These are phyloP conservation scores for Nomada hirtipes DNA, from an alignment of 2,888 invertebrate species.

Conservation along the genomic window DNA sequence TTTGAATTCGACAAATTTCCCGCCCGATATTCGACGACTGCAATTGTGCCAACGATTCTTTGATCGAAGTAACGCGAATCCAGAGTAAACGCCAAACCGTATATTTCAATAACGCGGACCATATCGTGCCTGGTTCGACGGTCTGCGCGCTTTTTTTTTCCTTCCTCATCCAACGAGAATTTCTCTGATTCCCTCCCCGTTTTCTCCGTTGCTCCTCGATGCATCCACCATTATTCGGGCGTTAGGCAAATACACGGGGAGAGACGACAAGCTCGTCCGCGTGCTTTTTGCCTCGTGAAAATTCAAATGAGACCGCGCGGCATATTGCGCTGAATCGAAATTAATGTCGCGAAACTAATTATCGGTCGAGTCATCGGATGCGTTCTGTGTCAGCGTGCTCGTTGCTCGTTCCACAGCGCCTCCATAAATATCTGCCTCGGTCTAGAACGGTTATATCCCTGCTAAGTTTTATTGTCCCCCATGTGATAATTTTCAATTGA, in stretches of 20 bases:
- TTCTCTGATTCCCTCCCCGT: conserved; percentile 57
- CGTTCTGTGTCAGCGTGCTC: conserved; percentile 47
- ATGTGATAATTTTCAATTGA: conserved; percentile 31
- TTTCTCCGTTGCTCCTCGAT: conserved; percentile 67
- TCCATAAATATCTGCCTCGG: conserved; percentile 26
- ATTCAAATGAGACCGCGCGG: conserved; percentile 83
- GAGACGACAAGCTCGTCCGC: conserved; percentile 77
- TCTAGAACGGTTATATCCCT: background rate
- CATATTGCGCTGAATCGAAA: conserved; percentile 83
- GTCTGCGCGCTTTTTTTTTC: conserved; percentile 51
- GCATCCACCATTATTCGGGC: conserved; percentile 80
- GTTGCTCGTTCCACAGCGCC: conserved; percentile 11
- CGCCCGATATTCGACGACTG: no score
- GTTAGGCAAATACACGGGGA: conserved; percentile 82
- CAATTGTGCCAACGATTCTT: background rate
- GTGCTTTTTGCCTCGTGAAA: conserved; percentile 78
- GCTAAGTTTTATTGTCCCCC: conserved; percentile 33
- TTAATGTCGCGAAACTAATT: conserved; percentile 83
- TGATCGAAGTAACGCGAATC: background rate
- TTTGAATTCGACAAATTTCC: no score
- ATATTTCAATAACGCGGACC: conserved; percentile 1
- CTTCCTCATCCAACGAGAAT: conserved; percentile 29
- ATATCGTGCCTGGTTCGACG: conserved; percentile 15
- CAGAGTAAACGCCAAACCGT: background rate
- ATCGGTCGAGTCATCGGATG: conserved; percentile 71